A percentile compares a stretch with the other conserved stretches of the same genome.
These are phyloP conservation scores for Rhyacichthys aspro DNA, from an alignment of 2,797 vertebrate genomes.

Conservation along the genomic window DNA sequence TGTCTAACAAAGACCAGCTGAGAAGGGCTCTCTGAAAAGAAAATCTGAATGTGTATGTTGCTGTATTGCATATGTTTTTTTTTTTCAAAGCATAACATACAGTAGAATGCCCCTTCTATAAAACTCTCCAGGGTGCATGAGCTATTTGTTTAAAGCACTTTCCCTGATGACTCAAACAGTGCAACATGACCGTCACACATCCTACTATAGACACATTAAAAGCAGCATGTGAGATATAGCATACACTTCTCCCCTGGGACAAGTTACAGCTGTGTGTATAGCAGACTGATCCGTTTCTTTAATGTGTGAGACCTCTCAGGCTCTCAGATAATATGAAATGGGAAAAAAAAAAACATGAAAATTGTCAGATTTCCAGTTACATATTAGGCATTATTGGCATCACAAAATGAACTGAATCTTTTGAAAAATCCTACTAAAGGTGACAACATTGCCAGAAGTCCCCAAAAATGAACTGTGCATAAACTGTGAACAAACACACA, in stretches of 20 bases:
- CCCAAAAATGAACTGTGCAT: constrained; percentile 7
- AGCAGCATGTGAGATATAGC: constrained; percentile 6
- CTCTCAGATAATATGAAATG: too few relatives aligned
- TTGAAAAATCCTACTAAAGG: too few relatives aligned
- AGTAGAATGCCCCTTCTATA: neutral
- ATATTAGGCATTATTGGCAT: neutral
- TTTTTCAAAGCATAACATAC: neutral
- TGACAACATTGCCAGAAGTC: too few relatives aligned
- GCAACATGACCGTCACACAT: constrained; percentile 15
- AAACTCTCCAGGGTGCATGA: neutral
- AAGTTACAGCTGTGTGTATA: constrained; percentile 23
- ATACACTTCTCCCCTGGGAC: constrained; percentile 8
- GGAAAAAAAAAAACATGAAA: too few relatives aligned
- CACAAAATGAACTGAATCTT: too few relatives aligned
- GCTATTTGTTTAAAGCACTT: neutral
- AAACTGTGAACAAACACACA: constrained; percentile 28
- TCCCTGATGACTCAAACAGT: constrained; percentile 34
- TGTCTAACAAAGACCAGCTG: too few relatives aligned
- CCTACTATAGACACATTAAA: constrained; percentile 12
- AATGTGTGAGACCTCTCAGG: constrained; percentile 1
- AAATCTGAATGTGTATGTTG: neutral
- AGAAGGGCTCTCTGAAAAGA: too few relatives aligned
- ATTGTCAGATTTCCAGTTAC: neutral
- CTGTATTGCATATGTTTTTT: neutral
- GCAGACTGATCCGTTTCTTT: constrained; percentile 39